Percentiles rank a stretch among this genome's conserved stretches.
Conservation (phyloP, 2,113 vertebrate genomes). For the Caranx melampygus region DNA sequence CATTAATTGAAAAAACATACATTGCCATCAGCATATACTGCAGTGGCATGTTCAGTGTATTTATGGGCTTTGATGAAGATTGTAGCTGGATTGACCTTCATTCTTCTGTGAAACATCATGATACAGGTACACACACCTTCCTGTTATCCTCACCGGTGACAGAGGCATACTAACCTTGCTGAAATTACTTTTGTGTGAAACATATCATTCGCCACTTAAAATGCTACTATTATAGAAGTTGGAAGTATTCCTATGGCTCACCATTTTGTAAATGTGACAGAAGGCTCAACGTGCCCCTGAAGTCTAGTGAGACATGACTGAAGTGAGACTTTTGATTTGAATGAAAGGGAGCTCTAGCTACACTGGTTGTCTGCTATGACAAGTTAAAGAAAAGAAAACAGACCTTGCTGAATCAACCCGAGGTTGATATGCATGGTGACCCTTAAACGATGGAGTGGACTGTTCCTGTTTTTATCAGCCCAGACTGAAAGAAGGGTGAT, state of each 20-base stretch:
- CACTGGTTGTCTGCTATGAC: too few species aligned
- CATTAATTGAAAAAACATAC: slow-evolving; percentile 14
- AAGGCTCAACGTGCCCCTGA: neutral
- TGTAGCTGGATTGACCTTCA: neutral
- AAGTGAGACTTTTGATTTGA: neutral
- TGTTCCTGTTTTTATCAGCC: neutral
- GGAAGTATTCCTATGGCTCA: neutral
- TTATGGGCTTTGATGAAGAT: slow-evolving; percentile 1
- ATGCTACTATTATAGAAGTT: neutral
- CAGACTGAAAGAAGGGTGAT: neutral
- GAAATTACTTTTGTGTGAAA: neutral
- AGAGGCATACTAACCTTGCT: neutral
- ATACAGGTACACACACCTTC: neutral
- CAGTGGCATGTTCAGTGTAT: neutral
- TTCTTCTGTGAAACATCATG: slow-evolving; percentile 2
- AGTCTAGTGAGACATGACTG: neutral
- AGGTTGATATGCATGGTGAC: too few species aligned
- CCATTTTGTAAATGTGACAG: neutral
- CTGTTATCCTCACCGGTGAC: neutral
- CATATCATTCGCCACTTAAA: neutral
- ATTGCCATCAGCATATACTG: neutral
- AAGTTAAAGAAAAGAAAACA: too few species aligned
- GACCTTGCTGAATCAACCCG: too few species aligned
- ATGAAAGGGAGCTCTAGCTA: neutral
- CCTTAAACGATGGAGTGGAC: too few species aligned